Conservation (phyloP, 2,113 vertebrate species). For the Poeciliopsis turrubarensis region DNA sequence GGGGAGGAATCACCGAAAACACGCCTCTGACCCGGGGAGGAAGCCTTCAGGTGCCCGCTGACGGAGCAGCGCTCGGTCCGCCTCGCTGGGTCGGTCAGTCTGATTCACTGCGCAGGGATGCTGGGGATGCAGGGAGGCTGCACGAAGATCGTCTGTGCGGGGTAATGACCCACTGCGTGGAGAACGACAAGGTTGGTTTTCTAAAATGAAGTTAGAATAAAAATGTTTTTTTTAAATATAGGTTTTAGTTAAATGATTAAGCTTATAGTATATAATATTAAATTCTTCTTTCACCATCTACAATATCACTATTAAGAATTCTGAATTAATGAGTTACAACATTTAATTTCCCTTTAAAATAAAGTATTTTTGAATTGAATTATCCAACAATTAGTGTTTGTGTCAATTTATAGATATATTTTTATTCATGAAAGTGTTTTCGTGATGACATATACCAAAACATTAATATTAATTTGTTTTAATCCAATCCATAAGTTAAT, state of each 20-base stretch:
- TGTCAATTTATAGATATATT: neutral
- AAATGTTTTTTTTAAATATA: too few species aligned
- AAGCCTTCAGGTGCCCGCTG: conserved; percentile 26
- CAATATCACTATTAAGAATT: too few species aligned
- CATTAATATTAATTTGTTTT: neutral
- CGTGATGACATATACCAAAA: neutral
- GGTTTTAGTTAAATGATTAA: too few species aligned
- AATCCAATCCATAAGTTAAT: too few species aligned
- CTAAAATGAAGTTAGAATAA: neutral
- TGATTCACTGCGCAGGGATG: conserved; percentile 42
- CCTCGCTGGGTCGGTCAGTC: neutral
- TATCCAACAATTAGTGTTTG: neutral
- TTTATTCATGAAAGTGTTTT: neutral
- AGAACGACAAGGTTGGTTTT: too few species aligned
- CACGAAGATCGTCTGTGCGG: neutral
- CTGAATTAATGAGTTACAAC: too few species aligned
- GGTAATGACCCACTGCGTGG: conserved; percentile 2
- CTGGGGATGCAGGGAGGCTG: conserved; percentile 66
- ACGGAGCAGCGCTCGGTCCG: neutral
- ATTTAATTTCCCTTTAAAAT: too few species aligned
- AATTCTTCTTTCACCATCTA: too few species aligned
- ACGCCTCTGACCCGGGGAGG: rapidly evolving
- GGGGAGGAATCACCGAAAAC: conserved; percentile 7
- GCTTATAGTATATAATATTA: too few species aligned
- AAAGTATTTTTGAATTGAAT: too few species aligned